phyloP scores from a whole-genome alignment of 2,113 vertebrate genomes.

The Bolborhynchus lineola region DNA sequence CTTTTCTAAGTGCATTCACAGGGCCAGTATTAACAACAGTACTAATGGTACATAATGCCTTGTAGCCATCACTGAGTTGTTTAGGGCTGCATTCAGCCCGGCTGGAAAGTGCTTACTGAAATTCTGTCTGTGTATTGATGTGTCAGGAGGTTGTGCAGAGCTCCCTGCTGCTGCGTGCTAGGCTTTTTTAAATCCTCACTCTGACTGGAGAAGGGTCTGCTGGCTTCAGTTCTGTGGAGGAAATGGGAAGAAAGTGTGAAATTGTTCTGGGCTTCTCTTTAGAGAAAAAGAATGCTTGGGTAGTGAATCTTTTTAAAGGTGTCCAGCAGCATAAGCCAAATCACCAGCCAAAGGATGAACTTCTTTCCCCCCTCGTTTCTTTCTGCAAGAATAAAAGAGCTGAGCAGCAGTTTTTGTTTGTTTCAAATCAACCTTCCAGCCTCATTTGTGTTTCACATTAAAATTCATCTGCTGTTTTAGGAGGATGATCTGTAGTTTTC shows the following conservation, averaged over 20 bases:
- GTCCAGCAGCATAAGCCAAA: slow-evolving; percentile 19
- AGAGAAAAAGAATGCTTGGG: neutral
- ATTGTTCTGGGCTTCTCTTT: neutral
- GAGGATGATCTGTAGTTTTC: neutral
- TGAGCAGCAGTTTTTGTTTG: neutral
- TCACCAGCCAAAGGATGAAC: neutral
- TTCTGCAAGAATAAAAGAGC: neutral
- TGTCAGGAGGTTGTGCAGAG: neutral
- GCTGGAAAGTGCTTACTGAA: neutral
- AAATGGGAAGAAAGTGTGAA: neutral
- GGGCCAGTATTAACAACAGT: neutral
- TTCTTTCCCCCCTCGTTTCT: rapidly evolving
- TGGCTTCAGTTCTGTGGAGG: neutral
- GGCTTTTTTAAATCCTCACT: neutral
- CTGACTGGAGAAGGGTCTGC: neutral
- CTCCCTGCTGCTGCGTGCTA: neutral
- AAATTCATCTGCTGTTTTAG: neutral
- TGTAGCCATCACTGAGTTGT: neutral
- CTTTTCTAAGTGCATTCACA: neutral
- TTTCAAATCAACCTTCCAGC: neutral
- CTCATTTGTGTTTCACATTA: neutral
- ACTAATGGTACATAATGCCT: neutral
- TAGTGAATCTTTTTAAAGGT: slow-evolving; percentile 7
- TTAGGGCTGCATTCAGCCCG: neutral
- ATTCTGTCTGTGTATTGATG: neutral